Evolutionary conservation across 1,140 invertebrate genomes (phyloP).

Genomic region (Radopholus similis): DNA sequence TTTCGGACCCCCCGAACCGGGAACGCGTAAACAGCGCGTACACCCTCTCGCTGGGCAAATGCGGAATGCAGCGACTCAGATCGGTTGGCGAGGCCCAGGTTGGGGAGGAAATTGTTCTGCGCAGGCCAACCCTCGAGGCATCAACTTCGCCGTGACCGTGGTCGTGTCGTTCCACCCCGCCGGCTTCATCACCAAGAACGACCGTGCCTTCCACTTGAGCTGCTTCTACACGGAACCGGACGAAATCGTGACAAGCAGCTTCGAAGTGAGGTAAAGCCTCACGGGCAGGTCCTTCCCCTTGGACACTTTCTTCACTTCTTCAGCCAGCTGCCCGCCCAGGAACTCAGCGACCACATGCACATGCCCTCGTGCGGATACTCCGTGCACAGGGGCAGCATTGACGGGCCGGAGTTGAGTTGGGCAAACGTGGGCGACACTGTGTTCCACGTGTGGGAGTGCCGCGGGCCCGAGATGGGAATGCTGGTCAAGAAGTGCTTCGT

Average conservation of each 20-base stretch:
- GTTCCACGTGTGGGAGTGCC: conserved; percentile 57
- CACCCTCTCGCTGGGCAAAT: conserved; percentile 47
- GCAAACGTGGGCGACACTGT: conserved; percentile 55
- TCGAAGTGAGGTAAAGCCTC: conserved; percentile 49
- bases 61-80: conserved; percentile 56
- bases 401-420: conserved; percentile 47
- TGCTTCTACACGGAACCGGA: conserved; percentile 59
- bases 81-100: conserved; percentile 33
- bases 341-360: conserved; percentile 53
- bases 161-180: conserved; percentile 56
- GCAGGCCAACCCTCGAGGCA: conserved; percentile 53
- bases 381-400: conserved; percentile 34
- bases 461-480: conserved; percentile 55
- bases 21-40: conserved; percentile 54
- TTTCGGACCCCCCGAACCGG: conserved; percentile 23
- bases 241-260: conserved; percentile 53
- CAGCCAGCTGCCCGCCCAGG: conserved; percentile 51
- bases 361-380: conserved; percentile 55
- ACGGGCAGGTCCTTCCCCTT: not conserved
- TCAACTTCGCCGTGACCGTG: conserved; percentile 55
- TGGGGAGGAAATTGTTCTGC: conserved; percentile 1
- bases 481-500: conserved; percentile 58
- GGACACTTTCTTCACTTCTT: conserved; percentile 19
- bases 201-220: conserved; percentile 52
- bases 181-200: conserved; percentile 58